Percentiles rank a stretch among this genome's conserved stretches.
phyloP scores from a whole-genome alignment of 2,888 invertebrate species.

The Dolichomitus sp. region DNA sequence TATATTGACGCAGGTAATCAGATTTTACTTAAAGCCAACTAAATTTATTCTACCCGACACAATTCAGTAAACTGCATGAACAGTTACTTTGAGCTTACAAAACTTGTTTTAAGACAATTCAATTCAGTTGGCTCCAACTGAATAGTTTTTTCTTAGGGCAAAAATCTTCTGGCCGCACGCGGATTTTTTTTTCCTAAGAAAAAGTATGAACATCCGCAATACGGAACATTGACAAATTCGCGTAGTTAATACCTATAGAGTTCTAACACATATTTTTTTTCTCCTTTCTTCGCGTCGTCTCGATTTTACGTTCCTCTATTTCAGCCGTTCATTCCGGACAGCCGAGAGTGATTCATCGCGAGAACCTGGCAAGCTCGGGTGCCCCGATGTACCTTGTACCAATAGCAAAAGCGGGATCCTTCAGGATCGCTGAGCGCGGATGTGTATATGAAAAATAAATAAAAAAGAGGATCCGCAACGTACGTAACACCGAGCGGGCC shows the following conservation, averaged over 20 bases:
- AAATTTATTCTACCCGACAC: background rate
- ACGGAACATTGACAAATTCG: constrained; percentile 33
- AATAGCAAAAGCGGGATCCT: constrained; percentile 46
- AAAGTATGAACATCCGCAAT: constrained; percentile 1
- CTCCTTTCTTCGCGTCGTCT: background rate
- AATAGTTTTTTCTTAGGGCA: background rate
- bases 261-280: background rate
- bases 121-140: background rate
- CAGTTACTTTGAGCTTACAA: background rate
- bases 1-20: background rate
- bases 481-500: constrained; percentile 54
- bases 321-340: constrained; percentile 12
- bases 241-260: constrained; percentile 3
- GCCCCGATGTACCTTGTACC: constrained; percentile 21
- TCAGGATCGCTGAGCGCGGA: constrained; percentile 52
- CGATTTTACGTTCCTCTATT: constrained; percentile 23
- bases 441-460: constrained; percentile 20
- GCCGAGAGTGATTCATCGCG: constrained; percentile 54
- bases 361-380: constrained; percentile 42
- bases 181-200: background rate
- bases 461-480: constrained; percentile 40
- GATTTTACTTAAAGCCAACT: background rate
- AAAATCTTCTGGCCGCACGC: too few relatives aligned
- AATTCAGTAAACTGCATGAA: too few relatives aligned
- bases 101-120: background rate